Conservation (phyloP, 2,888 invertebrate species). For the Caenorhabditis plicata region DNA sequence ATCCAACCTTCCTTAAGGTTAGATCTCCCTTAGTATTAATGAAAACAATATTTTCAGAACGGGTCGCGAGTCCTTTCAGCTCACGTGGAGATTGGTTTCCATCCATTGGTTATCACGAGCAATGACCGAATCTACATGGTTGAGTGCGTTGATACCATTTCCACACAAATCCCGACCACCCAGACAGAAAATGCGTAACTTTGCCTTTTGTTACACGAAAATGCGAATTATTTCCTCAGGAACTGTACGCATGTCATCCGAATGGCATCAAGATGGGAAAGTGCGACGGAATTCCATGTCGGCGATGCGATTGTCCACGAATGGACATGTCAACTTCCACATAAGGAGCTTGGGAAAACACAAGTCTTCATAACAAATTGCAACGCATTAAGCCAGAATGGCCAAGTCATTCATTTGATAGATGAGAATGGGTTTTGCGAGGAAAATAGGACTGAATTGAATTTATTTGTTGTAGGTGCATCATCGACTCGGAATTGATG, state of each 20-base stretch:
- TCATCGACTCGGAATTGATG: conserved; percentile 47
- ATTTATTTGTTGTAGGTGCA: conserved; percentile 27
- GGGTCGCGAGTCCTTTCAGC: conserved; percentile 43
- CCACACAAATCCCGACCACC: conserved; percentile 8
- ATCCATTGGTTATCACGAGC: conserved; percentile 49
- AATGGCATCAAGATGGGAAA: conserved; percentile 43
- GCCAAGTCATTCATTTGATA: conserved; percentile 45
- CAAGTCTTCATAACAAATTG: conserved; percentile 43
- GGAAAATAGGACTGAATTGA: not conserved
- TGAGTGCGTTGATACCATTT: conserved; percentile 35
- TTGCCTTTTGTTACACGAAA: not conserved
- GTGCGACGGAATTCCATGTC: conserved; percentile 37
- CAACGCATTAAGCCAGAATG: conserved; percentile 44
- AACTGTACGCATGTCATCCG: conserved; percentile 42
- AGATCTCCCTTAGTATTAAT: not conserved
- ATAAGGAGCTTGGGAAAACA: conserved; percentile 27
- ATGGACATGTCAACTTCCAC: conserved; percentile 40
- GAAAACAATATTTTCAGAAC: conserved; percentile 31
- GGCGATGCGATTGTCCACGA: conserved; percentile 52
- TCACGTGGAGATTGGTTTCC: conserved; percentile 47
- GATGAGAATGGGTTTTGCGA: conserved; percentile 46
- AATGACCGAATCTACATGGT: conserved; percentile 40
- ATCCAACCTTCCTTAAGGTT: conserved; percentile 29
- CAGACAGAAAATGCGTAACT: conserved; percentile 13
- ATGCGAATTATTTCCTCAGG: conserved; percentile 2